phyloP scores from a whole-genome alignment of 1,140 invertebrate species.

The Hesperophylax magnus region DNA sequence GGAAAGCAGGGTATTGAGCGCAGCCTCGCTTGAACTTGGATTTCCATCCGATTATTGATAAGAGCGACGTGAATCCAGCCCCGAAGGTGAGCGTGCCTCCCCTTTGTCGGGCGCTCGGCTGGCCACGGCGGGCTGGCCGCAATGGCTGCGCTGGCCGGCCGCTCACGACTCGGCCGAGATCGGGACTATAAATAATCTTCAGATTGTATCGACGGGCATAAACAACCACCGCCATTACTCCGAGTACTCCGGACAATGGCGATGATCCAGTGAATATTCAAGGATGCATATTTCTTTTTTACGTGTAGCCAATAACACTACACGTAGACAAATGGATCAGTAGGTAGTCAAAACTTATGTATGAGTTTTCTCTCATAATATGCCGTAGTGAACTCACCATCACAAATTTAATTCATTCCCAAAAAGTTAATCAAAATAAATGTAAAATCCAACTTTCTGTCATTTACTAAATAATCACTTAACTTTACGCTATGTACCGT shows the following conservation, averaged over 20 bases:
- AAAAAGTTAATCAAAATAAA: too few species aligned
- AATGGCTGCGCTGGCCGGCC: background rate
- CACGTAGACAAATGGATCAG: too few species aligned
- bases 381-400: too few species aligned
- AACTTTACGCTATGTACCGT: too few species aligned
- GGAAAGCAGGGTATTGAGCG: background rate
- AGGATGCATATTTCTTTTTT: conserved; percentile 4
- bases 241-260: conserved; percentile 9
- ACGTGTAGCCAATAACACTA: background rate
- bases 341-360: too few species aligned
- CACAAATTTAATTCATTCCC: too few species aligned
- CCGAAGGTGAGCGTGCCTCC: conserved; percentile 21
- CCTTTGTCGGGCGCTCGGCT: conserved; percentile 2
- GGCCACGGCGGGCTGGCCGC: too few species aligned
- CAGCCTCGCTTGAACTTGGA: background rate
- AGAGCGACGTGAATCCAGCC: conserved; percentile 6
- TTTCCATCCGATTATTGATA: conserved; percentile 33
- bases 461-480: too few species aligned
- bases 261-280: background rate
- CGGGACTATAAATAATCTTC: conserved; percentile 34
- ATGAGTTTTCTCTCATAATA: too few species aligned
- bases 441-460: too few species aligned
- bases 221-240: conserved; percentile 18
- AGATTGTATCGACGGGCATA: conserved; percentile 31
- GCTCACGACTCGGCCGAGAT: conserved; percentile 23